Evolutionary conservation across 2,888 invertebrate genomes (phyloP).

Genomic region (Laothoe populi): DNA sequence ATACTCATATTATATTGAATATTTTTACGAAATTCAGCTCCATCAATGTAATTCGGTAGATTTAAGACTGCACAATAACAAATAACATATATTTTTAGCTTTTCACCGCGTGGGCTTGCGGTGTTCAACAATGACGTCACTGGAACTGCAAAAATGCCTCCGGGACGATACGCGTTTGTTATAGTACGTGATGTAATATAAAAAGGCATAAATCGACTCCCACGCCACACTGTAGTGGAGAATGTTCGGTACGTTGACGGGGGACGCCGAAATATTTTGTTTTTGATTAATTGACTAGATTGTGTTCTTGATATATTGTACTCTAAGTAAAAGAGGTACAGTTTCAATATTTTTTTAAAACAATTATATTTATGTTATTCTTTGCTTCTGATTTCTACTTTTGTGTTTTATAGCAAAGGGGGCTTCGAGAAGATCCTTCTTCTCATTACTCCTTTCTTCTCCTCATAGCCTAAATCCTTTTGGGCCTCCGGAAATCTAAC

Average conservation of each 20-base stretch:
- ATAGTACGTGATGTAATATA: conserved; percentile 12
- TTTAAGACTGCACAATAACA: not conserved
- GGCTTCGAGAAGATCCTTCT: too few species aligned
- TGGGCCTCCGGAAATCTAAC: too few species aligned
- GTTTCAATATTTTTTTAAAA: too few species aligned
- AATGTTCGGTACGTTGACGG: conserved; percentile 12
- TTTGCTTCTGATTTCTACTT: too few species aligned
- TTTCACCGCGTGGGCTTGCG: not conserved
- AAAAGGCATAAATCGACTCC: conserved; percentile 10
- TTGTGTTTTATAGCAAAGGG: too few species aligned
- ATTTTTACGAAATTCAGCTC: too few species aligned
- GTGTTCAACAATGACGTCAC: conserved; percentile 17
- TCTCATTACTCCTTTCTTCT: too few species aligned
- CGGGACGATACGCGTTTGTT: conserved; percentile 6
- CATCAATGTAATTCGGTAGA: not conserved
- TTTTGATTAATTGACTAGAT: not conserved
- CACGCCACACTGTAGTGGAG: conserved; percentile 1
- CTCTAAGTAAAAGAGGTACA: too few species aligned
- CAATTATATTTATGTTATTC: too few species aligned
- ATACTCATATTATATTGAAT: too few species aligned
- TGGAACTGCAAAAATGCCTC: conserved; percentile 8
- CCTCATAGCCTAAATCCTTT: too few species aligned
- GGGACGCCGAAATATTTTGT: not conserved
- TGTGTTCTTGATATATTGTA: too few species aligned
- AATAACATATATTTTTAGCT: not conserved